Evolutionary conservation across 2,113 vertebrate species (phyloP).

Genomic region (Peucedramus taeniatus): DNA sequence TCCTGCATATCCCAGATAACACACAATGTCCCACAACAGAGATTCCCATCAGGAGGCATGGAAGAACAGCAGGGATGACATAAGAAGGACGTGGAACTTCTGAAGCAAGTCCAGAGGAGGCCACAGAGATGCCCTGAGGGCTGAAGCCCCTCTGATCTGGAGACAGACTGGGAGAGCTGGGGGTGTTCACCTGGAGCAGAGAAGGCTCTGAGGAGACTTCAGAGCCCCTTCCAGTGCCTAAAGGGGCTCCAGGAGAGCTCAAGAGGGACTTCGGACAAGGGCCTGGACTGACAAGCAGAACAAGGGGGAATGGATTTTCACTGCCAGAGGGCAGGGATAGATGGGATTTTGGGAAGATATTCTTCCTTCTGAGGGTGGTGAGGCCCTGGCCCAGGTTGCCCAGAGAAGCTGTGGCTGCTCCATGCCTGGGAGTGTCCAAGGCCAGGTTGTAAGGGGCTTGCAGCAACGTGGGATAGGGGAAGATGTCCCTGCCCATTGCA

Average conservation of each 20-base stretch:
- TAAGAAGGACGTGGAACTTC: background rate
- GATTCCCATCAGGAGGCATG: background rate
- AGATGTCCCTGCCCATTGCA: background rate
- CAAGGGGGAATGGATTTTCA: background rate
- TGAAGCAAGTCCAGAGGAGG: background rate
- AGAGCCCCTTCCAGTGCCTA: background rate
- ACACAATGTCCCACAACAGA: background rate
- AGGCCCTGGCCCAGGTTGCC: background rate
- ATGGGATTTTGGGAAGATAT: background rate
- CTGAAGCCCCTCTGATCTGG: background rate
- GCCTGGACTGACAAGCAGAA: background rate
- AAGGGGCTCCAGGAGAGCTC: background rate
- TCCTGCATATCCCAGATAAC: background rate
- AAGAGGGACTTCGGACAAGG: background rate
- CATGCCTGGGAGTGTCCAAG: background rate
- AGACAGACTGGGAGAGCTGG: background rate
- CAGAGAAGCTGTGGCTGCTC: background rate
- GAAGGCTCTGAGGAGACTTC: background rate
- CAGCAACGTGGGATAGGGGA: background rate
- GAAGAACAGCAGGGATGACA: background rate
- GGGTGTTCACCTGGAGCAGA: background rate
- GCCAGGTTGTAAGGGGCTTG: background rate
- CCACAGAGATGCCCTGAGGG: background rate
- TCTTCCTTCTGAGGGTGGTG: background rate
- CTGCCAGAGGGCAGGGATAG: background rate